Conservation (phyloP, 2,888 invertebrate genomes). For the Pimpla rufipes region DNA sequence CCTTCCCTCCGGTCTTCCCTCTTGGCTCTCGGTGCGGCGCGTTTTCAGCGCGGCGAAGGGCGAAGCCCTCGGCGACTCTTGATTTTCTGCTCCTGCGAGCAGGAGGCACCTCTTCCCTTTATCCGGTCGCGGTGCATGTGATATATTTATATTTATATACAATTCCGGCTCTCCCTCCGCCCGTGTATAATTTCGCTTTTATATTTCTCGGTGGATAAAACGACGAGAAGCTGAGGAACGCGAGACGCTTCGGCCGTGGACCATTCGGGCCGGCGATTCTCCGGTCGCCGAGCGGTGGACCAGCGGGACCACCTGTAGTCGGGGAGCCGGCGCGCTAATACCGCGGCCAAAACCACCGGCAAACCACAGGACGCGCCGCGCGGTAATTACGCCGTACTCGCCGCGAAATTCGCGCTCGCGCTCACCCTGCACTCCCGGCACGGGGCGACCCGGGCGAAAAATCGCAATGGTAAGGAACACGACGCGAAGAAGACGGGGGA, state of each 20-base stretch:
- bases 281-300: constrained; percentile 17
- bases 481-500: constrained; percentile 50
- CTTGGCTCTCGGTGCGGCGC: constrained; percentile 19
- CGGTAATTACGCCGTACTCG: constrained; percentile 78
- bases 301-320: constrained; percentile 78
- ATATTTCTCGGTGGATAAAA: constrained; percentile 28
- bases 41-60: constrained; percentile 21
- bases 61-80: constrained; percentile 9
- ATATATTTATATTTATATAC: background rate
- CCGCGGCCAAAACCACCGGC: constrained; percentile 77
- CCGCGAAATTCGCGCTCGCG: constrained; percentile 75
- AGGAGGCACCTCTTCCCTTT: constrained; percentile 16
- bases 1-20: background rate
- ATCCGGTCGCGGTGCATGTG: constrained; percentile 13
- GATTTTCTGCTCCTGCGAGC: constrained; percentile 13
- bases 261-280: too few species aligned
- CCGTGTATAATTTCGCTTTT: constrained; percentile 51
- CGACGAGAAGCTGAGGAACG: constrained; percentile 20
- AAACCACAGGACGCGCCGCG: constrained; percentile 78
- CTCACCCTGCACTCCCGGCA: constrained; percentile 46
- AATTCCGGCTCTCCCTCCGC: background rate
- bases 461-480: constrained; percentile 38
- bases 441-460: constrained; percentile 26
- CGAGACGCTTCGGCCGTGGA: constrained; percentile 18
- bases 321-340: constrained; percentile 66